These are phyloP conservation scores for Atta texana DNA, from an alignment of 1,140 invertebrate genomes.

Conservation along the genomic window DNA sequence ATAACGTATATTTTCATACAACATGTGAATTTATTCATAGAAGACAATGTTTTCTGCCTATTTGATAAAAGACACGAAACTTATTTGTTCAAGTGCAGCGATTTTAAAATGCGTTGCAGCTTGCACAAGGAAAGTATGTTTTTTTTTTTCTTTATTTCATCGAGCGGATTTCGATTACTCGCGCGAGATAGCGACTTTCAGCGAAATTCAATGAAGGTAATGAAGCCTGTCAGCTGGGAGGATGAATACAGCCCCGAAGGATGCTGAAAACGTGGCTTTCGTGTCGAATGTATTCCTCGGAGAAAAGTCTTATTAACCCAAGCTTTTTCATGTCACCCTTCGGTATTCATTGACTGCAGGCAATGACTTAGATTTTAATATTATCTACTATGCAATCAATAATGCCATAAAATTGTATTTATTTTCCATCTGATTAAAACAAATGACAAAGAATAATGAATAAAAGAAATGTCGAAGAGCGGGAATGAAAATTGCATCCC, in stretches of 20 bases:
- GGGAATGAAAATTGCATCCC: slow-evolving; percentile 52
- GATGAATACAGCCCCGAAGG: slow-evolving; percentile 54
- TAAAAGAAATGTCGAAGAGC: slow-evolving; percentile 31
- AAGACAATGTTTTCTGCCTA: background rate
- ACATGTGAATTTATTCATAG: background rate
- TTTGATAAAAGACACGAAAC: background rate
- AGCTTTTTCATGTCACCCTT: background rate
- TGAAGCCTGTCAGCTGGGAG: slow-evolving; percentile 57
- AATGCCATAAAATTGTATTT: slow-evolving; percentile 1
- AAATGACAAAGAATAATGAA: slow-evolving; percentile 29
- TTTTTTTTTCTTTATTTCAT: slow-evolving; percentile 31
- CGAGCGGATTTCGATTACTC: slow-evolving; percentile 48
- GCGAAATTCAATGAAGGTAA: slow-evolving; percentile 66
- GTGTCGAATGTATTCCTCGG: slow-evolving; percentile 14
- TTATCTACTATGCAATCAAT: slow-evolving; percentile 3
- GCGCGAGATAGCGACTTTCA: slow-evolving; percentile 28
- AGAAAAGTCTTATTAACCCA: slow-evolving; percentile 60
- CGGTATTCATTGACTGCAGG: slow-evolving; percentile 35
- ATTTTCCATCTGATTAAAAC: slow-evolving; percentile 37
- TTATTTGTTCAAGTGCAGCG: slow-evolving; percentile 1
- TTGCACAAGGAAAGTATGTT: background rate
- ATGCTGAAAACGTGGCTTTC: slow-evolving; percentile 57
- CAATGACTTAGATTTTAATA: slow-evolving; percentile 40
- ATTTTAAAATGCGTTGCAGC: slow-evolving; percentile 33
- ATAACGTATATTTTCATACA: background rate